These are phyloP conservation scores for Metalampra italica DNA, from an alignment of 2,888 invertebrate species.

Conservation along the genomic window DNA sequence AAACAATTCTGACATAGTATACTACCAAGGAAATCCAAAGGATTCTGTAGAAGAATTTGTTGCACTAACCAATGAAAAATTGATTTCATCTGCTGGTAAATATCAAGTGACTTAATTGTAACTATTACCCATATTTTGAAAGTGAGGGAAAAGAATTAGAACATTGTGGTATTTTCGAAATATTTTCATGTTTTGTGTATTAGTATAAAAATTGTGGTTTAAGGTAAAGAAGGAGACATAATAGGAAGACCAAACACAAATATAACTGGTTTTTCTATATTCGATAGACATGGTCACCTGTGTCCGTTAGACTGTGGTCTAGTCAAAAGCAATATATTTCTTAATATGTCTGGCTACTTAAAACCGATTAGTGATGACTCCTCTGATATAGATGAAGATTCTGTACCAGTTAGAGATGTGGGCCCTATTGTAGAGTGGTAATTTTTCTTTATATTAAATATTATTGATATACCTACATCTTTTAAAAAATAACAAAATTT, in stretches of 20 bases:
- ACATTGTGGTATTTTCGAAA: no score
- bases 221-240: constrained; percentile 72
- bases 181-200: no score
- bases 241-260: constrained; percentile 74
- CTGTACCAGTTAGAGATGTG: constrained; percentile 84
- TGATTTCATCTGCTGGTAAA: constrained; percentile 84
- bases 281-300: constrained; percentile 88
- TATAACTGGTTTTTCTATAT: constrained; percentile 82
- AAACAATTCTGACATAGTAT: constrained; percentile 68
- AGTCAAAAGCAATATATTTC: constrained; percentile 84
- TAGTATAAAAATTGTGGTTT: constrained; percentile 10
- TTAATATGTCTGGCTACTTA: constrained; percentile 89
- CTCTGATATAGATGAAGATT: constrained; percentile 82
- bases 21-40: constrained; percentile 87
- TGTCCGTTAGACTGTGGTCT: constrained; percentile 88
- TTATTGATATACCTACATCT: no score
- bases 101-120: neutral
- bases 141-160: no score
- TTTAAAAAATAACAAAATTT: no score
- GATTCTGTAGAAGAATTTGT: constrained; percentile 87
- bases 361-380: constrained; percentile 89
- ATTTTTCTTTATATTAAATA: neutral
- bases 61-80: constrained; percentile 85
- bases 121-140: no score
- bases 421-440: constrained; percentile 92